Evolutionary conservation across 1,140 invertebrate genomes (phyloP).

Genomic region (Drosophila triauraria): DNA sequence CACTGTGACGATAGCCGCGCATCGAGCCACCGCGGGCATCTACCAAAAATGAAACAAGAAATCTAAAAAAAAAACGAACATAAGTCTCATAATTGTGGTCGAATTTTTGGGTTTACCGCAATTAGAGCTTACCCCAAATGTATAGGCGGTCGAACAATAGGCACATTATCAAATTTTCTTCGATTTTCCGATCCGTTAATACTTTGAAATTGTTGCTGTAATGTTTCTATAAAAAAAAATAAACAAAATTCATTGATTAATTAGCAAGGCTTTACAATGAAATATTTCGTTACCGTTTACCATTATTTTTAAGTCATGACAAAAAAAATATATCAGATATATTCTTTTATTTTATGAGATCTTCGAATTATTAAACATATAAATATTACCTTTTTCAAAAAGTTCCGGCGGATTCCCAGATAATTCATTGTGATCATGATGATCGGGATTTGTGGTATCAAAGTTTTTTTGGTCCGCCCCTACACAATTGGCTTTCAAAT

Average conservation of each 20-base stretch:
- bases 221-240: constrained; percentile 6
- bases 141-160: constrained; percentile 89
- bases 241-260: not conserved
- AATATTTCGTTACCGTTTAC: too few species aligned
- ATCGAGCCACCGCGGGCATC: constrained; percentile 99
- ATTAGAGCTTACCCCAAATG: constrained; percentile 89
- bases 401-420: not conserved
- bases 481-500: constrained; percentile 58
- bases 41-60: constrained; percentile 99
- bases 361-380: too few species aligned
- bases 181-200: constrained; percentile 17
- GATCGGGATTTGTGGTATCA: constrained; percentile 68
- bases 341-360: too few species aligned
- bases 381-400: constrained; percentile 43
- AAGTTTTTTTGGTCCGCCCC: constrained; percentile 67
- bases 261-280: not conserved
- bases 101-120: too few species aligned
- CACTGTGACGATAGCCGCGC: constrained; percentile 98
- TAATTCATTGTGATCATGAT: constrained; percentile 44
- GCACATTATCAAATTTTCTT: constrained; percentile 88
- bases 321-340: too few species aligned
- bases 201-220: not conserved
- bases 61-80: constrained; percentile 88
- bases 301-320: too few species aligned
- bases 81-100: not conserved